Evolutionary conservation across 2,888 invertebrate species (phyloP).

Genomic region (Zhengitettix transpicula): DNA sequence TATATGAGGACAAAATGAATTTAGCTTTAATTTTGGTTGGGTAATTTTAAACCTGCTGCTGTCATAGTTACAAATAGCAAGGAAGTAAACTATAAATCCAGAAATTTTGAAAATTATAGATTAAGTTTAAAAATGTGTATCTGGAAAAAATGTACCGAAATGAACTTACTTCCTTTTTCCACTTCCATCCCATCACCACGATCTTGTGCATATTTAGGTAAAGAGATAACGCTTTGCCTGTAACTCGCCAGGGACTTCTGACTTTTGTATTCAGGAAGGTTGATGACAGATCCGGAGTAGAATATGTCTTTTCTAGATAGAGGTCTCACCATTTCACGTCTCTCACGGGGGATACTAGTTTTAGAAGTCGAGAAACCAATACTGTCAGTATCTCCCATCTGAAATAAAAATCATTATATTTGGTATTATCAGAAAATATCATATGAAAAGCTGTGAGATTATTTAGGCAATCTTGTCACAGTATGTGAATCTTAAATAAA

Average conservation of each 20-base stretch:
- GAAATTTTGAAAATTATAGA: no score
- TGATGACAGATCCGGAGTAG: constrained; percentile 87
- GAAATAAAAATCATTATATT: constrained; percentile 14
- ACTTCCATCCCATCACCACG: constrained; percentile 38
- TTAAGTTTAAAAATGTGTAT: no score
- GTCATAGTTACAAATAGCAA: no score
- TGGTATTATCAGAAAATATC: no score
- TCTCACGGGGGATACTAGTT: constrained; percentile 29
- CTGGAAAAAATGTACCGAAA: no score
- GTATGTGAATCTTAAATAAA: no score
- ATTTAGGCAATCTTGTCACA: no score
- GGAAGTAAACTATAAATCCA: no score
- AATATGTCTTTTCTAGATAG: constrained; percentile 93
- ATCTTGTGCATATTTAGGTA: constrained; percentile 46
- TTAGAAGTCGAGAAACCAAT: constrained; percentile 52
- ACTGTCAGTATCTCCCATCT: constrained; percentile 45
- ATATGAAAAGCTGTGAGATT: no score
- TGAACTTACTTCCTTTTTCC: constrained; percentile 46
- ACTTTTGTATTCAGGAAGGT: constrained; percentile 84
- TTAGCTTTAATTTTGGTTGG: no score
- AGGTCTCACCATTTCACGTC: constrained; percentile 64
- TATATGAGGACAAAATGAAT: no score
- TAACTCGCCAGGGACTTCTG: constrained; percentile 82
- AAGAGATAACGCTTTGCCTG: constrained; percentile 76
- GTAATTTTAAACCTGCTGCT: no score